Conservation (phyloP, 2,113 vertebrate genomes). For the Nipponia nippon region DNA sequence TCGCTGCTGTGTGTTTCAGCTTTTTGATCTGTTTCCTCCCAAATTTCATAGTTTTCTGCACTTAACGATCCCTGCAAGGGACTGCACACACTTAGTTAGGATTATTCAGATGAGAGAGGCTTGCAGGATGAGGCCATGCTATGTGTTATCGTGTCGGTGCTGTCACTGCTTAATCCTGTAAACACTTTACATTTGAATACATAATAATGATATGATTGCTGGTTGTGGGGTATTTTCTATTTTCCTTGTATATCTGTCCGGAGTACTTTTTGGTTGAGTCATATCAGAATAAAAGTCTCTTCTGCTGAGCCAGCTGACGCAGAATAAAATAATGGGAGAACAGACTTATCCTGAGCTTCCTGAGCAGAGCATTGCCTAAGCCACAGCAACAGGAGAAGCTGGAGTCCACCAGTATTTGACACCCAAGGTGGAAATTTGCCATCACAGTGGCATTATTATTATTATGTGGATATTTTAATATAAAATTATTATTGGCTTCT, state of each 20-base stretch:
- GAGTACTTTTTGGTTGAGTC: neutral
- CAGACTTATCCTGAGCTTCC: neutral
- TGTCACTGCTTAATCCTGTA: neutral
- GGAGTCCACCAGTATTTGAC: neutral
- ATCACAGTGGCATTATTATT: slow-evolving; percentile 41
- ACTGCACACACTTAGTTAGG: neutral
- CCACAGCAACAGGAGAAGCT: neutral
- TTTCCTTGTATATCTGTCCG: neutral
- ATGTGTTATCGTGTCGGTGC: neutral
- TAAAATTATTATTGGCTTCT: slow-evolving; percentile 63
- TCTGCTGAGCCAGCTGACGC: neutral
- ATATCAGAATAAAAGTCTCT: neutral
- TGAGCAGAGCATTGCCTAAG: neutral
- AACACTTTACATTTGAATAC: neutral
- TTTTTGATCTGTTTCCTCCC: neutral
- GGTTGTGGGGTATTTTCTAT: neutral
- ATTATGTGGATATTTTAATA: slow-evolving; percentile 59
- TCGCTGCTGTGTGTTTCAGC: neutral
- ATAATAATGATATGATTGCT: neutral
- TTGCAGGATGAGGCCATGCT: neutral
- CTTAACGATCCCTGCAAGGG: neutral
- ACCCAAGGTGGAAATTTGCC: slow-evolving; percentile 25
- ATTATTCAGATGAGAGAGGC: neutral
- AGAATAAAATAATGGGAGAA: neutral
- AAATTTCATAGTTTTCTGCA: neutral